phyloP scores from a whole-genome alignment of 2,797 vertebrate species.

The Salarias fasciatus region DNA sequence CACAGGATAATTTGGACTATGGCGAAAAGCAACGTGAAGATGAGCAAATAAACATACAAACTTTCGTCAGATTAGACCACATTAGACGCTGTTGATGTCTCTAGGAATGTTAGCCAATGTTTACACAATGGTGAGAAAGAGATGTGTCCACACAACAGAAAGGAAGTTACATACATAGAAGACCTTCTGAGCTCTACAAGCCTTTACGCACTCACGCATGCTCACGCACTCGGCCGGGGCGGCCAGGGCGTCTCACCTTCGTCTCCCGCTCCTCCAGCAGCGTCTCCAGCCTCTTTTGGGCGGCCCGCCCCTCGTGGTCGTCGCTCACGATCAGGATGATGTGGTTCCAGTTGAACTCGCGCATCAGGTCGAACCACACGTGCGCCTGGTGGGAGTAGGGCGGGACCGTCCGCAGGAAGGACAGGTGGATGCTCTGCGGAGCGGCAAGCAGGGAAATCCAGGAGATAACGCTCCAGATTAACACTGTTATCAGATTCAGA shows the following conservation, averaged over 20 bases:
- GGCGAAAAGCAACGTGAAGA: constrained; percentile 96
- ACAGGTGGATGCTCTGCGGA: constrained; percentile 96
- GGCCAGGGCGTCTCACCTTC: constrained; percentile 89
- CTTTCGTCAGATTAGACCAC: constrained; percentile 94
- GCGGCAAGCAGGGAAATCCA: background rate
- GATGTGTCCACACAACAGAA: constrained; percentile 93
- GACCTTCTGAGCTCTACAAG: constrained; percentile 65
- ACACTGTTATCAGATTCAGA: too few relatives aligned
- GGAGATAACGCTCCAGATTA: too few relatives aligned
- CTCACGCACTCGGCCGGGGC: constrained; percentile 32
- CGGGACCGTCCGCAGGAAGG: constrained; percentile 96
- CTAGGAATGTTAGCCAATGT: constrained; percentile 91
- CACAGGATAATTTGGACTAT: constrained; percentile 97
- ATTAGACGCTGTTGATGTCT: constrained; percentile 94
- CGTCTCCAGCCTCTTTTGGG: constrained; percentile 98
- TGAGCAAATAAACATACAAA: constrained; percentile 94
- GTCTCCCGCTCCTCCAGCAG: constrained; percentile 97
- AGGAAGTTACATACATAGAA: constrained; percentile 89
- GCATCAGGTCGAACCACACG: constrained; percentile 99
- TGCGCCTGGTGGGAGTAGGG: constrained; percentile 99
- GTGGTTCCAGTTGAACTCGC: constrained; percentile 98
- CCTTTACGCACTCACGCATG: constrained; percentile 42
- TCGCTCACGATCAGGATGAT: constrained; percentile 98
- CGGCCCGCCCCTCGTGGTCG: constrained; percentile 97
- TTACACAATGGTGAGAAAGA: constrained; percentile 94